phyloP scores from a whole-genome alignment of 2,113 vertebrate genomes.

The Telmatochromis bifrenatus region DNA sequence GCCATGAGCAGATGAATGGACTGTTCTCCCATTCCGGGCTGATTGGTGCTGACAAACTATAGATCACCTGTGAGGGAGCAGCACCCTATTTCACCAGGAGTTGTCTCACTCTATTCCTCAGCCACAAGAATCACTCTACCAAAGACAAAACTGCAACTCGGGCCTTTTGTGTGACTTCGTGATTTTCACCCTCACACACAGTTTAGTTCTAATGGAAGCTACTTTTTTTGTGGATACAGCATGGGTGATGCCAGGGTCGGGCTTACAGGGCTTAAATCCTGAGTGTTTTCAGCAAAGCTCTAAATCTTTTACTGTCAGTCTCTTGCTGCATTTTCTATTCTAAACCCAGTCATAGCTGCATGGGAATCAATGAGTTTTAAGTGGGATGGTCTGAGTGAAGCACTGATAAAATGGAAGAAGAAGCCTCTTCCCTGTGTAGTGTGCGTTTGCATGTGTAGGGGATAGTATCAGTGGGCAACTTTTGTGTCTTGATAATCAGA shows the following conservation, averaged over 20 bases:
- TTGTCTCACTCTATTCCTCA: constrained; percentile 52
- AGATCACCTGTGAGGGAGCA: constrained; percentile 64
- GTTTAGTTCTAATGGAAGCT: not conserved
- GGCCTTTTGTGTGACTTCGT: constrained; percentile 17
- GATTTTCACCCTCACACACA: not conserved
- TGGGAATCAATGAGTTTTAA: constrained; percentile 8
- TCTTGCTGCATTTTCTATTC: not conserved
- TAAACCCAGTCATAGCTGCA: not conserved
- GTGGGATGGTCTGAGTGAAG: not conserved
- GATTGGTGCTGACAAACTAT: constrained; percentile 70
- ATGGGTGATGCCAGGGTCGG: not conserved
- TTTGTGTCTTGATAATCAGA: not conserved
- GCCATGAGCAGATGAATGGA: constrained; percentile 66
- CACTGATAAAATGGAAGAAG: not conserved
- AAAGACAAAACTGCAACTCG: constrained; percentile 27
- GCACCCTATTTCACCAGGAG: constrained; percentile 54
- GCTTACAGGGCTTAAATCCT: not conserved
- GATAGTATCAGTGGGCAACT: not conserved
- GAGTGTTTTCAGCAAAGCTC: not conserved
- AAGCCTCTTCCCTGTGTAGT: not conserved
- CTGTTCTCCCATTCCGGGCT: constrained; percentile 56
- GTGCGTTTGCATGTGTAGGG: not conserved
- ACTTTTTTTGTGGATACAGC: not conserved
- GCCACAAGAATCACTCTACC: constrained; percentile 33
- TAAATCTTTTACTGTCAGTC: not conserved